Conservation (phyloP, 2,113 vertebrate species). For the Excalfactoria chinensis region DNA sequence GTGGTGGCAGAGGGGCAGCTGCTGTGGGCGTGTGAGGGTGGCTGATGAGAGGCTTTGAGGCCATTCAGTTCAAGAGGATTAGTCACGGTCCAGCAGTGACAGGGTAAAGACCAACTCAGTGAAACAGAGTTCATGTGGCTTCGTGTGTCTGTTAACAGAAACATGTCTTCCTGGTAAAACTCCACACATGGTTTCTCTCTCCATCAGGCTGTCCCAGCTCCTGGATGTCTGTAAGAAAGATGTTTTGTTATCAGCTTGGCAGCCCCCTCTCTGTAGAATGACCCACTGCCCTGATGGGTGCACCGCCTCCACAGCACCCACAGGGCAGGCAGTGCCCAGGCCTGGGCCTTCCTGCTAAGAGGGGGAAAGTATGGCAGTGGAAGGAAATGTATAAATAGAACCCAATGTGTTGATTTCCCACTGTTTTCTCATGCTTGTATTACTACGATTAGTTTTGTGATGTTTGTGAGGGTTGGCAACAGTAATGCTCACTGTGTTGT, state of each 20-base stretch:
- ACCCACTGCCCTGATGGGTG: neutral
- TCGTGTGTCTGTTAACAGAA: conserved; percentile 42
- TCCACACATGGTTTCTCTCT: conserved; percentile 16
- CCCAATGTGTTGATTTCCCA: neutral
- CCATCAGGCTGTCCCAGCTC: conserved; percentile 40
- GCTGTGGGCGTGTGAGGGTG: neutral
- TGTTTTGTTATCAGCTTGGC: conserved; percentile 4
- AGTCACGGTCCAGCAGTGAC: conserved; percentile 36
- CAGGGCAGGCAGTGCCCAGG: neutral
- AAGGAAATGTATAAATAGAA: neutral
- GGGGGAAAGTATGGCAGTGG: neutral
- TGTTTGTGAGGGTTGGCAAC: neutral
- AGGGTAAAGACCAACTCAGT: conserved; percentile 39
- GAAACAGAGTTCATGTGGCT: conserved; percentile 50
- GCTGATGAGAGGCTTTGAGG: conserved; percentile 61
- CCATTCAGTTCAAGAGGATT: conserved; percentile 64
- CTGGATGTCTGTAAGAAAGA: neutral
- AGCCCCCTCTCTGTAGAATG: neutral
- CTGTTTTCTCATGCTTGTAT: neutral
- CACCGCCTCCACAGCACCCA: neutral
- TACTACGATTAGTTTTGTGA: neutral
- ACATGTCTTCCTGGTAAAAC: conserved; percentile 14
- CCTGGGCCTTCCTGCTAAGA: neutral
- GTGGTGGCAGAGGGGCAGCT: neutral
- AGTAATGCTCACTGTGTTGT: neutral